Percentiles rank a stretch among this genome's conserved stretches.
These are phyloP conservation scores for Papilio polyxenes DNA, from an alignment of 1,140 invertebrate species.

Conservation along the genomic window DNA sequence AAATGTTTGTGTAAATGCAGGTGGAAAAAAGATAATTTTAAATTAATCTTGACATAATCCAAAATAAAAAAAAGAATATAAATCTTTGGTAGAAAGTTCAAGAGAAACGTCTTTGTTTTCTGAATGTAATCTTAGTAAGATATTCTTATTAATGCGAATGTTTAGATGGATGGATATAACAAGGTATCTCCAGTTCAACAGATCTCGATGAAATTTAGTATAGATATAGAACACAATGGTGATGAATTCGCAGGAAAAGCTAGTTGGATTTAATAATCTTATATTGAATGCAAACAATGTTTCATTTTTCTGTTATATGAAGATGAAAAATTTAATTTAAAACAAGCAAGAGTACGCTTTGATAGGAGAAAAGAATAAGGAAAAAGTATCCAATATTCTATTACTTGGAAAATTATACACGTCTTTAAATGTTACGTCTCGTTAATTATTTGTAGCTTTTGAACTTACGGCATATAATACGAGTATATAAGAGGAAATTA, in stretches of 20 bases:
- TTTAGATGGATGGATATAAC: neutral
- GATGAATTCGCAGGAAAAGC: neutral
- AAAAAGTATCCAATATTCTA: constrained; percentile 2
- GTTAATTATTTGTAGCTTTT: constrained; percentile 13
- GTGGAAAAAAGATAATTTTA: no score
- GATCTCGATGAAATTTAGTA: no score
- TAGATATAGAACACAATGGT: neutral
- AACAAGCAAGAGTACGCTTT: constrained; percentile 1
- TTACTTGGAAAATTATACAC: constrained; percentile 11
- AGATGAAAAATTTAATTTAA: constrained; percentile 13
- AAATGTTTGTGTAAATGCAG: no score
- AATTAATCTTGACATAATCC: no score
- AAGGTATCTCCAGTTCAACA: neutral
- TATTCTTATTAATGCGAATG: neutral
- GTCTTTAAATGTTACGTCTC: neutral
- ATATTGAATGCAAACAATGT: neutral
- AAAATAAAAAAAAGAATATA: no score
- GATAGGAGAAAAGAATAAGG: neutral
- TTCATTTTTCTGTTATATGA: neutral
- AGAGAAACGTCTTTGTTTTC: no score
- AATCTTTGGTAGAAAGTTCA: no score
- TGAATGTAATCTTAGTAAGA: no score
- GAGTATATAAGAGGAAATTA: neutral
- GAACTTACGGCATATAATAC: neutral
- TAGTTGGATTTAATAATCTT: neutral